Evolutionary conservation across 2,888 invertebrate genomes (phyloP).

Genomic region (Drosophila antonietae): DNA sequence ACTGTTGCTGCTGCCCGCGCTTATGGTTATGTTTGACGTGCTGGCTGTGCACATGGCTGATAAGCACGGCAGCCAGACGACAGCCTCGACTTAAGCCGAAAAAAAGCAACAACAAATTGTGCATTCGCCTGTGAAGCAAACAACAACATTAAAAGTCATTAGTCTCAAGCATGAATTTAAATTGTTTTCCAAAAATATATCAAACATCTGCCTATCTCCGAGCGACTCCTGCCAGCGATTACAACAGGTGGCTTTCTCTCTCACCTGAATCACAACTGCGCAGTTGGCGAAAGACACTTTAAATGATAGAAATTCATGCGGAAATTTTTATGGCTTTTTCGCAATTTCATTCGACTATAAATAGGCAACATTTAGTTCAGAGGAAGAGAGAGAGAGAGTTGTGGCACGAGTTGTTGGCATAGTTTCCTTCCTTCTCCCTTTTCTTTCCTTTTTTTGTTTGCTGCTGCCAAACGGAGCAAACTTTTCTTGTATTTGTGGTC

Average conservation of each 20-base stretch:
- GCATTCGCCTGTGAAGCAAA: conserved; percentile 76
- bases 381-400: background rate
- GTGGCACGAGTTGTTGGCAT: background rate
- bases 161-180: conserved; percentile 71
- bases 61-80: conserved; percentile 55
- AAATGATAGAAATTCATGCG: background rate
- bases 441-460: conserved; percentile 26
- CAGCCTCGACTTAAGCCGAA: conserved; percentile 24
- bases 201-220: conserved; percentile 4
- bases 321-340: conserved; percentile 17
- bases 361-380: conserved; percentile 46
- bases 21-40: conserved; percentile 19
- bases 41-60: conserved; percentile 71
- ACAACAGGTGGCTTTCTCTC: conserved; percentile 22
- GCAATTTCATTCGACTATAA: conserved; percentile 42
- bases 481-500: conserved; percentile 35
- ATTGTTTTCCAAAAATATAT: conserved; percentile 49
- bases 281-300: conserved; percentile 10
- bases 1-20: conserved; percentile 13
- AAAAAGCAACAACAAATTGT: conserved; percentile 47
- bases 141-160: conserved; percentile 79
- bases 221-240: background rate
- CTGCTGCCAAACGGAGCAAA: conserved; percentile 16
- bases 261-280: conserved; percentile 25
- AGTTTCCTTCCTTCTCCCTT: background rate